phyloP scores from a whole-genome alignment of 2,797 vertebrate genomes.

The Phaenicophaeus curvirostris region DNA sequence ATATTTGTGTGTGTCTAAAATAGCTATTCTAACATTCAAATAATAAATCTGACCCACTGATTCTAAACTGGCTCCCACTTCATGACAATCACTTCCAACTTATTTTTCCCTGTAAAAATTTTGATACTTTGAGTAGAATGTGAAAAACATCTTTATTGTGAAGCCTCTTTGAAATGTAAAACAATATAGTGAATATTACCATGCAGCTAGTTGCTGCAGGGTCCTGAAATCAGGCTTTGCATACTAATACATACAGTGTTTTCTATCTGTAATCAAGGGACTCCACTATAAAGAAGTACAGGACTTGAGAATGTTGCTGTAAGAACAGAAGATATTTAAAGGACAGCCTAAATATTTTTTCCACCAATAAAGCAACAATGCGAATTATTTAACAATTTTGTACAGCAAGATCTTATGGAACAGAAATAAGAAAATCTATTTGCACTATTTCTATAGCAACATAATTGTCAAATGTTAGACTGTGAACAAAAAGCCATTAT shows the following conservation, averaged over 20 bases:
- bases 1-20: slow-evolving; percentile 54
- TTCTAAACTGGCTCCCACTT: slow-evolving; percentile 31
- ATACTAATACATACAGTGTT: slow-evolving; percentile 58
- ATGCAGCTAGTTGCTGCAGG: slow-evolving; percentile 52
- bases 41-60: slow-evolving; percentile 57
- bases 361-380: slow-evolving; percentile 20
- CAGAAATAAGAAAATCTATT: slow-evolving; percentile 52
- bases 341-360: slow-evolving; percentile 52
- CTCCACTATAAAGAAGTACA: slow-evolving; percentile 1
- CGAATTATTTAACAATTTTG: slow-evolving; percentile 48
- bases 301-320: not conserved
- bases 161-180: slow-evolving; percentile 64
- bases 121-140: slow-evolving; percentile 33
- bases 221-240: slow-evolving; percentile 63
- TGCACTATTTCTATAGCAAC: slow-evolving; percentile 66
- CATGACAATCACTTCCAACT: slow-evolving; percentile 36
- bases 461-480: slow-evolving; percentile 46
- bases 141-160: slow-evolving; percentile 39
- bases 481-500: slow-evolving; percentile 58
- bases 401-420: not conserved
- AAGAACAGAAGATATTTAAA: slow-evolving; percentile 53
- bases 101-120: slow-evolving; percentile 24
- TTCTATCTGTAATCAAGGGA: slow-evolving; percentile 52
- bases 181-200: slow-evolving; percentile 46
- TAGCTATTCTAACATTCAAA: slow-evolving; percentile 49